These are phyloP conservation scores for Drusus annulatus DNA, from an alignment of 1,140 invertebrate genomes.

Conservation along the genomic window DNA sequence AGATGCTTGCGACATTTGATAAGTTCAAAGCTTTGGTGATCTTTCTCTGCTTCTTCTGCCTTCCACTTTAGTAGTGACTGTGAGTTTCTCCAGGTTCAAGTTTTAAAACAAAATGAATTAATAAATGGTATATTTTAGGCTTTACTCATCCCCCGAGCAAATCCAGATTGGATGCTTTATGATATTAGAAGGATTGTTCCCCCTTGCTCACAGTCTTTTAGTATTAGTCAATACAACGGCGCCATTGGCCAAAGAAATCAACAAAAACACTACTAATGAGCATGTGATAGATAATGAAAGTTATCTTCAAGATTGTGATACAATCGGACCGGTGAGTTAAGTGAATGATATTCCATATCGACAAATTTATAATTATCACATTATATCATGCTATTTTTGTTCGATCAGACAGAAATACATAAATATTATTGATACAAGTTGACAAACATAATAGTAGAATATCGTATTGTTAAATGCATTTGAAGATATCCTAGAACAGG, in stretches of 20 bases:
- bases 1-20: too few species aligned
- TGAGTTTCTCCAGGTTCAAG: too few species aligned
- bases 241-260: constrained; percentile 63
- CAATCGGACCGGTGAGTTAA: constrained; percentile 53
- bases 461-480: too few species aligned
- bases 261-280: background rate
- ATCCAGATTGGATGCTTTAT: constrained; percentile 73
- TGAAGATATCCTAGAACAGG: too few species aligned
- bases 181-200: constrained; percentile 72
- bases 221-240: constrained; percentile 78
- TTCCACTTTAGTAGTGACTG: too few species aligned
- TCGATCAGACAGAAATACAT: too few species aligned
- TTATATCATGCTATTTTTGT: too few species aligned
- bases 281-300: constrained; percentile 10
- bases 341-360: constrained; percentile 14
- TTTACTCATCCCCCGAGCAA: constrained; percentile 75
- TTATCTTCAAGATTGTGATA: constrained; percentile 47
- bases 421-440: too few species aligned
- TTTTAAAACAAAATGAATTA: too few species aligned
- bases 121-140: constrained; percentile 61
- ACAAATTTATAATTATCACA: background rate
- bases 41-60: too few species aligned
- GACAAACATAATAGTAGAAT: too few species aligned
- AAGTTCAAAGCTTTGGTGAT: too few species aligned
- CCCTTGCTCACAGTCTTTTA: constrained; percentile 74